phyloP scores from a whole-genome alignment of 1,140 invertebrate species.

The Episyrphus balteatus region DNA sequence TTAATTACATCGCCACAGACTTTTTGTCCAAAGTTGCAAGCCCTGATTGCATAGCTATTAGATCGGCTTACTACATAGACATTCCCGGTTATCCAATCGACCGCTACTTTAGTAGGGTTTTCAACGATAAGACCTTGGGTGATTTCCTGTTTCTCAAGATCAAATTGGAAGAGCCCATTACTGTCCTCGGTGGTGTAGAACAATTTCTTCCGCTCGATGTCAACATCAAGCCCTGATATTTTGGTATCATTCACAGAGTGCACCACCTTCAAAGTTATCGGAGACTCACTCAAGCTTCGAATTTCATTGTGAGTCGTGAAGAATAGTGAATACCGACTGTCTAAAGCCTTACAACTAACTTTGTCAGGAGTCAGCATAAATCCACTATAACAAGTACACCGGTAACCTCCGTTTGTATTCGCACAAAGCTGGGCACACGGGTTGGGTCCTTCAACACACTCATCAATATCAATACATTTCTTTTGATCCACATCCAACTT shows the following conservation, averaged over 20 bases:
- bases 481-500: constrained; percentile 41
- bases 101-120: constrained; percentile 53
- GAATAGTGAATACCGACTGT: constrained; percentile 39
- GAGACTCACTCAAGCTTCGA: constrained; percentile 36
- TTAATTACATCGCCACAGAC: constrained; percentile 50
- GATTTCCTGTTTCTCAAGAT: constrained; percentile 15
- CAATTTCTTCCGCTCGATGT: constrained; percentile 27
- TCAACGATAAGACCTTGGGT: constrained; percentile 43
- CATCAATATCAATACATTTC: constrained; percentile 53
- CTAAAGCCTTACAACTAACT: constrained; percentile 56
- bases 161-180: constrained; percentile 23
- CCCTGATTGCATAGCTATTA: constrained; percentile 34
- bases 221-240: constrained; percentile 42
- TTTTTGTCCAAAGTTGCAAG: constrained; percentile 44
- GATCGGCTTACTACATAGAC: constrained; percentile 61
- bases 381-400: constrained; percentile 60
- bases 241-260: constrained; percentile 35
- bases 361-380: constrained; percentile 49
- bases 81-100: constrained; percentile 68
- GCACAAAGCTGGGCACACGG: constrained; percentile 70
- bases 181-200: constrained; percentile 36
- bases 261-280: constrained; percentile 31
- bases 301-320: constrained; percentile 42
- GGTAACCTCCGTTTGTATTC: constrained; percentile 57
- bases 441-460: constrained; percentile 53